Percentiles rank a stretch among this genome's conserved stretches.
Evolutionary conservation across 2,797 vertebrate species (phyloP).

Genomic region (Gorsachius magnificus): DNA sequence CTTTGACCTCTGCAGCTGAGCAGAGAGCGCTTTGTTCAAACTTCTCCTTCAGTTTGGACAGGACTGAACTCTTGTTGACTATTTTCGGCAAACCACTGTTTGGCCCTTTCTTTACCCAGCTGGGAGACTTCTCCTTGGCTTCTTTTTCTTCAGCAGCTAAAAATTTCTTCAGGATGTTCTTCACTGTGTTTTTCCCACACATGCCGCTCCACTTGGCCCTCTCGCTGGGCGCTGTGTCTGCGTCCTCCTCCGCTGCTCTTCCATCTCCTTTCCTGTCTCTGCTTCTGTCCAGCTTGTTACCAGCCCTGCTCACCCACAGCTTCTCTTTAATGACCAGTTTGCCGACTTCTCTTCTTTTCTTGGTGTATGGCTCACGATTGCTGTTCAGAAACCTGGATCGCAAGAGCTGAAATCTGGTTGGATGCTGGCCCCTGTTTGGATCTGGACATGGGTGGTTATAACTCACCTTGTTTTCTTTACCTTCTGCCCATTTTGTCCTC

Average conservation of each 20-base stretch:
- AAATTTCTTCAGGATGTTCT: conserved; percentile 85
- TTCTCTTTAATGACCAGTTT: conserved; percentile 76
- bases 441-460: background rate
- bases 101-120: background rate
- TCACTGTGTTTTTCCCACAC: conserved; percentile 75
- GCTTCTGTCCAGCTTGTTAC: conserved; percentile 65
- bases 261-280: conserved; percentile 38
- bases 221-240: background rate
- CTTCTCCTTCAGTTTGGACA: conserved; percentile 80
- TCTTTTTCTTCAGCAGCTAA: conserved; percentile 80
- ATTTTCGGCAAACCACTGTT: conserved; percentile 60
- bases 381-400: conserved; percentile 86
- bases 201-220: conserved; percentile 42
- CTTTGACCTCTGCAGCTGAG: conserved; percentile 66
- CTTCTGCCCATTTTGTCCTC: conserved; percentile 27
- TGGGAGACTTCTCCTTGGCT: conserved; percentile 40
- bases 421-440: conserved; percentile 10
- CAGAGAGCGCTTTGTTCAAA: conserved; percentile 81
- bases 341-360: conserved; percentile 86
- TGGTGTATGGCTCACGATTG: conserved; percentile 78
- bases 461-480: conserved; percentile 9
- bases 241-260: background rate
- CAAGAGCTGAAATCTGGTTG: conserved; percentile 89
- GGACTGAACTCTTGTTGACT: conserved; percentile 66
- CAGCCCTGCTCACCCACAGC: conserved; percentile 27